Evolutionary conservation across 2,888 invertebrate genomes (phyloP).

Genomic region (Leptopterna dolabrata): DNA sequence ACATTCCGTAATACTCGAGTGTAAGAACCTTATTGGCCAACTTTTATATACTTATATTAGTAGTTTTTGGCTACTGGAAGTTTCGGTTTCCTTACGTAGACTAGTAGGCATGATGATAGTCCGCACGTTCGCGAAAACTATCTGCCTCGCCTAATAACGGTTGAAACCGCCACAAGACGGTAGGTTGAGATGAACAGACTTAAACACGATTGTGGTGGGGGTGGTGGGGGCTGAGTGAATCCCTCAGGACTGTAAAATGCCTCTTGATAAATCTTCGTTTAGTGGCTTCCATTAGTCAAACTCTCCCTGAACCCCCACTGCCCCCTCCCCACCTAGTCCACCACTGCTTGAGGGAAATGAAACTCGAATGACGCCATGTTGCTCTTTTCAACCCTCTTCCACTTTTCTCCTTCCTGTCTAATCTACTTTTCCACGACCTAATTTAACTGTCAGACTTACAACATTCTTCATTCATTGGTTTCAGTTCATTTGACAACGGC

Average conservation of each 20-base stretch:
- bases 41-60: no score
- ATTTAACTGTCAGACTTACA: neutral
- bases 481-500: no score
- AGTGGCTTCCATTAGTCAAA: neutral
- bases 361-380: neutral
- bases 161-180: neutral
- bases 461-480: no score
- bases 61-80: no score
- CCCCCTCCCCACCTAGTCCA: neutral
- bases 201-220: no score
- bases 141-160: no score
- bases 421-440: neutral
- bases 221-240: neutral
- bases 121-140: no score
- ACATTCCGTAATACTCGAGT: no score
- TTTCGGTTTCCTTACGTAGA: no score
- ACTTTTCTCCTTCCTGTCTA: neutral
- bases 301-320: neutral
- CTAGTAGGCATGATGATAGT: no score
- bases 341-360: neutral
- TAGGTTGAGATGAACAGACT: neutral
- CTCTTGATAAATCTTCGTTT: constrained; percentile 2
- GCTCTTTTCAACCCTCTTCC: neutral
- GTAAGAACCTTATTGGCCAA: no score
- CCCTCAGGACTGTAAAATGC: neutral